These are phyloP conservation scores for Oncorhynchus tshawytscha DNA, from an alignment of 2,113 vertebrate genomes.

Conservation along the genomic window DNA sequence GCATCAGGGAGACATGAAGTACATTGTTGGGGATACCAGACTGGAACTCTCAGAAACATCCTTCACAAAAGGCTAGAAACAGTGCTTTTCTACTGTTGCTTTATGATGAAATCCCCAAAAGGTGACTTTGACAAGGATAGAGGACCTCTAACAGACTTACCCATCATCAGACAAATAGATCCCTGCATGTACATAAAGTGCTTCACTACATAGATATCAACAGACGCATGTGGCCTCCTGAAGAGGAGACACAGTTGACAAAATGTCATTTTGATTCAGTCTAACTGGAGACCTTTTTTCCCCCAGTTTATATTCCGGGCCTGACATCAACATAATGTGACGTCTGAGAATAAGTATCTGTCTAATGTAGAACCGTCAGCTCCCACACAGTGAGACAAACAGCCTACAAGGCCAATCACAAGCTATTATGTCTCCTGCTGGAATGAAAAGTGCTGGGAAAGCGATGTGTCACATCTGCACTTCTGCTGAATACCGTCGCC, in stretches of 20 bases:
- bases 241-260: slow-evolving; percentile 19
- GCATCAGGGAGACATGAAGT: slow-evolving; percentile 13
- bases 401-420: background rate
- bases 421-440: background rate
- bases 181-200: slow-evolving; percentile 17
- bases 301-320: background rate
- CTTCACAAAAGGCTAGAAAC: slow-evolving; percentile 54
- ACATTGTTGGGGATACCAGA: slow-evolving; percentile 47
- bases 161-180: slow-evolving; percentile 2
- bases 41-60: slow-evolving; percentile 55
- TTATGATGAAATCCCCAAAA: slow-evolving; percentile 27
- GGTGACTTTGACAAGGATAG: slow-evolving; percentile 25
- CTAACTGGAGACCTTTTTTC: background rate
- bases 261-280: slow-evolving; percentile 1
- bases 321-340: slow-evolving; percentile 3
- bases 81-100: background rate
- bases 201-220: slow-evolving; percentile 3
- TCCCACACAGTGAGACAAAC: background rate
- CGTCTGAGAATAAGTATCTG: background rate
- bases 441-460: slow-evolving; percentile 2
- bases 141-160: slow-evolving; percentile 2
- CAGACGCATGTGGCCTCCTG: slow-evolving; percentile 26
- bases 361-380: background rate
- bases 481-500: background rate
- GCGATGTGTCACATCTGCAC: slow-evolving; percentile 1